These are phyloP conservation scores for Xenopus laevis DNA, from an alignment of 2,113 vertebrate genomes.

Conservation along the genomic window DNA sequence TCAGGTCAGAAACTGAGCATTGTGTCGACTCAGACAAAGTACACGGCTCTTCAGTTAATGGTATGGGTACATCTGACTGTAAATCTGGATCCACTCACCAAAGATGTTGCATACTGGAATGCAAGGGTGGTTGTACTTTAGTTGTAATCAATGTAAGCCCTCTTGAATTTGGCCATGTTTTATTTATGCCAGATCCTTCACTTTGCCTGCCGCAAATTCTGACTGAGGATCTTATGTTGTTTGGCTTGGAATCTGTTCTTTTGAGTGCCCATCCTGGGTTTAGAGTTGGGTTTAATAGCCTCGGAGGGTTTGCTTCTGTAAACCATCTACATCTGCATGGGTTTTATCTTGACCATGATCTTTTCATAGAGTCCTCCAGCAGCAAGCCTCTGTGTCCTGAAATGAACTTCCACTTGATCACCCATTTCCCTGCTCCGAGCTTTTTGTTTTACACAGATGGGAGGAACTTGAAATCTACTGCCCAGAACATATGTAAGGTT, in stretches of 20 bases:
- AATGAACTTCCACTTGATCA: slow-evolving; percentile 59
- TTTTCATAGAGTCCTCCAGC: slow-evolving; percentile 69
- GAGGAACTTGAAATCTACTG: slow-evolving; percentile 49
- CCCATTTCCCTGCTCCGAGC: slow-evolving; percentile 63
- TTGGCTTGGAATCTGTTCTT: slow-evolving; percentile 72
- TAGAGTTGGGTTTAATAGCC: slow-evolving; percentile 86
- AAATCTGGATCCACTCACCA: background rate
- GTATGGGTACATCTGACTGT: too few species aligned
- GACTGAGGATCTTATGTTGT: slow-evolving; percentile 55
- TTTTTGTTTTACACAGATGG: slow-evolving; percentile 75
- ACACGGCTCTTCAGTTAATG: too few species aligned
- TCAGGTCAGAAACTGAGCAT: slow-evolving; percentile 12
- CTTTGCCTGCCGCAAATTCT: slow-evolving; percentile 72
- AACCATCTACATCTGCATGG: slow-evolving; percentile 90
- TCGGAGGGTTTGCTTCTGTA: slow-evolving; percentile 84
- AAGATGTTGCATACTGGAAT: fast-evolving
- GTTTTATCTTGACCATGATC: slow-evolving; percentile 71
- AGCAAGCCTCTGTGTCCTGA: slow-evolving; percentile 59
- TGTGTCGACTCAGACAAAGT: background rate
- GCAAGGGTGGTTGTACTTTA: slow-evolving; percentile 48
- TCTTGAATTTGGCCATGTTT: slow-evolving; percentile 81
- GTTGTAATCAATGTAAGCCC: slow-evolving; percentile 85
- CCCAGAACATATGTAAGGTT: slow-evolving; percentile 61
- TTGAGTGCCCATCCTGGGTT: slow-evolving; percentile 79
- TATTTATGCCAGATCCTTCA: slow-evolving; percentile 76